Conservation (phyloP, 2,797 vertebrate species). For the Mico argentatus region DNA sequence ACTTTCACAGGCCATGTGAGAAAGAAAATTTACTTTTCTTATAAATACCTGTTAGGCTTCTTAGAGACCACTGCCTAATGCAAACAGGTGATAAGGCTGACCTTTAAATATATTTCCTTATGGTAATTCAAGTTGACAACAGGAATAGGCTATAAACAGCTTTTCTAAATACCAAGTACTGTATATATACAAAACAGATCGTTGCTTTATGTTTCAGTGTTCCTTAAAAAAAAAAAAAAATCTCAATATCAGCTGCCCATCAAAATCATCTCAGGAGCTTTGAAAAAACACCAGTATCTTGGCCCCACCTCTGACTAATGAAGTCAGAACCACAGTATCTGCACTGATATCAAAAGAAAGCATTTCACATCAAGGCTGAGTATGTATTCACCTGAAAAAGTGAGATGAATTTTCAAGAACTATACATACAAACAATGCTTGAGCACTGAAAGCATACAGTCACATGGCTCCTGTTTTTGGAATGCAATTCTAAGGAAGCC, state of each 20-base stretch:
- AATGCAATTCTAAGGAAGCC: not conserved
- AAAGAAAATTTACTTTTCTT: not conserved
- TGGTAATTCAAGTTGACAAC: not conserved
- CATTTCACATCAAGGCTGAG: not conserved
- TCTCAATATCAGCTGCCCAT: not conserved
- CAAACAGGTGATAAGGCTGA: not conserved
- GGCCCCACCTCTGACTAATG: not conserved
- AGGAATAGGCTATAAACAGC: not conserved
- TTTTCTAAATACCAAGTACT: not conserved
- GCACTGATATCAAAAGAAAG: not conserved
- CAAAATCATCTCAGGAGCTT: not conserved
- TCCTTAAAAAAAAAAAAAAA: not conserved
- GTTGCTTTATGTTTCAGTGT: not conserved
- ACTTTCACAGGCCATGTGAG: not conserved
- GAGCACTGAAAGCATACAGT: too few relatives aligned
- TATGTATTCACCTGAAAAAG: not conserved
- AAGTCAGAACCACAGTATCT: not conserved
- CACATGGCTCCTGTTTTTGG: not conserved
- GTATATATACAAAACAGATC: not conserved
- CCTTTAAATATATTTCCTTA: not conserved
- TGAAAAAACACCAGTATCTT: not conserved
- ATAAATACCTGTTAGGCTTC: not conserved
- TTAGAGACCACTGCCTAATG: not conserved
- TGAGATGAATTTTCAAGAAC: not conserved
- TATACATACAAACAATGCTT: not conserved